A percentile compares a stretch with the other conserved stretches of the same genome.
Conservation (phyloP, 2,113 vertebrate genomes). For the Ceuthmochares aereus region DNA sequence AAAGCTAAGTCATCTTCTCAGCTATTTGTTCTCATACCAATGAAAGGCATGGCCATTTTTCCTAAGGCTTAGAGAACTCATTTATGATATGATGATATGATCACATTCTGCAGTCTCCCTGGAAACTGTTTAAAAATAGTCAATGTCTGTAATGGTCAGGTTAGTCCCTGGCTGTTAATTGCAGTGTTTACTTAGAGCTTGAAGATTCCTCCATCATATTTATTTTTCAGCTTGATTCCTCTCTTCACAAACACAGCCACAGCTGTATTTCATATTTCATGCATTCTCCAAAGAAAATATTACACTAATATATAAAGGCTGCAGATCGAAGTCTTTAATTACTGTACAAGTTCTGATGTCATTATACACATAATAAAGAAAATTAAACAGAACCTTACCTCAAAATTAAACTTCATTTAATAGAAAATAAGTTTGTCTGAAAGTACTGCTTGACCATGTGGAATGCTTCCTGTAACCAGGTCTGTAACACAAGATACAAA, state of each 20-base stretch:
- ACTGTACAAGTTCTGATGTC: background rate
- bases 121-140: conserved; percentile 42
- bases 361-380: background rate
- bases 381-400: conserved; percentile 55
- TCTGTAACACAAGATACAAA: conserved; percentile 52
- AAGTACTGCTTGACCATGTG: conserved; percentile 18
- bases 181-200: background rate
- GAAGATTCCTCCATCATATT: background rate
- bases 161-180: background rate
- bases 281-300: background rate
- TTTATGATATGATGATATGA: background rate
- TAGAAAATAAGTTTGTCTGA: background rate
- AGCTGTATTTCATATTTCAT: background rate
- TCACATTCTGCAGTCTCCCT: background rate
- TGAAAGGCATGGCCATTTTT: background rate
- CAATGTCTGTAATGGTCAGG: background rate
- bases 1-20: background rate
- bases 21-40: conserved; percentile 26
- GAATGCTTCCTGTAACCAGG: conserved; percentile 36
- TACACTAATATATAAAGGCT: background rate
- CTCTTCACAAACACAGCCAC: background rate
- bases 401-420: conserved; percentile 55
- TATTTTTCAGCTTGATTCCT: background rate
- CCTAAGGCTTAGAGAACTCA: background rate
- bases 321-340: background rate